Evolutionary conservation across 23 tunicate genomes (phyloP).

Genomic region (Trididemnum nubilum): DNA sequence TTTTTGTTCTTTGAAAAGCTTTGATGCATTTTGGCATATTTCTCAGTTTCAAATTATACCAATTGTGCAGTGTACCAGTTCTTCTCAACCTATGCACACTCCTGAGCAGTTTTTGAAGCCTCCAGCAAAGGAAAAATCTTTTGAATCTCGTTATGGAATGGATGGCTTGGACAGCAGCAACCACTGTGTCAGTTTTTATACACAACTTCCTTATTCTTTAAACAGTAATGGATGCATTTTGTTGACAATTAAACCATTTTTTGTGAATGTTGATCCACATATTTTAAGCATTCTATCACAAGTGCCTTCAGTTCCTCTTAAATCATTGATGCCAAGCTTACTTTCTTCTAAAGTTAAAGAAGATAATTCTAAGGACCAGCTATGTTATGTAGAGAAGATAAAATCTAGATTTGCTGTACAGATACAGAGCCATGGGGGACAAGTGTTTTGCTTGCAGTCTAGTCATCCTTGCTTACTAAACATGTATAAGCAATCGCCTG

Average conservation of each 20-base stretch:
- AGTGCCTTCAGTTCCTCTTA: conserved; percentile 29
- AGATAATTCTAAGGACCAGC: background rate
- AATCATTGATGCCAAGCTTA: conserved; percentile 30
- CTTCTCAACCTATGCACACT: conserved; percentile 1
- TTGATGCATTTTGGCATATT: conserved; percentile 28
- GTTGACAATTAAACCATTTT: conserved; percentile 21
- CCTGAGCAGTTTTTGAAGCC: conserved; percentile 13
- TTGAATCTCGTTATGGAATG: background rate
- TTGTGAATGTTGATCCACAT: conserved; percentile 18
- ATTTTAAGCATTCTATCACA: conserved; percentile 4
- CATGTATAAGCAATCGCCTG: background rate
- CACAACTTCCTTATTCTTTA: conserved; percentile 8
- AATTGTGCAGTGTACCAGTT: conserved; percentile 28
- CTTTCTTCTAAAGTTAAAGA: background rate
- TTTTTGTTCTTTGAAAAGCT: conserved; percentile 35
- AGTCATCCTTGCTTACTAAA: background rate
- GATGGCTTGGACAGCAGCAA: background rate
- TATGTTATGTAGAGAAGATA: background rate
- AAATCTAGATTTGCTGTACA: conserved; percentile 38
- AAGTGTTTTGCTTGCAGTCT: background rate
- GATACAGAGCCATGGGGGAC: conserved; percentile 26
- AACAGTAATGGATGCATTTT: conserved; percentile 27
- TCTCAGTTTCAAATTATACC: conserved; percentile 7
- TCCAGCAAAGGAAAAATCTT: too few relatives aligned
- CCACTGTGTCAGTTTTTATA: conserved; percentile 43